phyloP scores from a whole-genome alignment of 2,797 vertebrate genomes.

The Etheostoma perlongum region DNA sequence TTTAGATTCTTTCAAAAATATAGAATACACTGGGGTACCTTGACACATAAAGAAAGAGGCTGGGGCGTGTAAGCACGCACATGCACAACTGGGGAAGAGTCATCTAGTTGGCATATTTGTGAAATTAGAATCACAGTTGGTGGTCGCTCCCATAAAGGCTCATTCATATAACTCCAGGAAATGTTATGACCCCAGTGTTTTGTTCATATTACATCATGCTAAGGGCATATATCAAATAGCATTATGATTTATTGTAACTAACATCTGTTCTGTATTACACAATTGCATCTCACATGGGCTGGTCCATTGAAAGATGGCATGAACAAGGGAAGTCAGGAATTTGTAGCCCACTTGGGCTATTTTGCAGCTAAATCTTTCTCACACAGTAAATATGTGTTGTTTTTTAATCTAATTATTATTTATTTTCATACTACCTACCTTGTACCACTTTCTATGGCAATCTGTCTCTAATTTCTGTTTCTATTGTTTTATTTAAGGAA shows the following conservation, averaged over 20 bases:
- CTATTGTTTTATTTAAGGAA: slow-evolving; percentile 54
- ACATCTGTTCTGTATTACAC: slow-evolving; percentile 54
- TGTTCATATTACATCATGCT: slow-evolving; percentile 54
- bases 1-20: slow-evolving; percentile 48
- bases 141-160: slow-evolving; percentile 55
- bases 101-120: slow-evolving; percentile 43
- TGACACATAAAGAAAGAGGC: slow-evolving; percentile 47
- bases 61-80: slow-evolving; percentile 22
- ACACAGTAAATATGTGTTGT: background rate
- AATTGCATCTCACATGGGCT: slow-evolving; percentile 40
- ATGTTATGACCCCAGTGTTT: slow-evolving; percentile 40
- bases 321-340: slow-evolving; percentile 16
- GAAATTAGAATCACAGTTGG: slow-evolving; percentile 59
- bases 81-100: slow-evolving; percentile 27
- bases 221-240: slow-evolving; percentile 26
- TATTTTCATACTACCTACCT: background rate
- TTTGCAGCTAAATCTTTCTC: slow-evolving; percentile 8
- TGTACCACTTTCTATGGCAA: background rate
- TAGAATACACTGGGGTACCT: slow-evolving; percentile 56
- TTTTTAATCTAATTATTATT: background rate
- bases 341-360: slow-evolving; percentile 15
- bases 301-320: slow-evolving; percentile 35
- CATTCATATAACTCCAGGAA: slow-evolving; percentile 40
- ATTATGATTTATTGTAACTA: slow-evolving; percentile 56
- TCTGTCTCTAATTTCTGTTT: slow-evolving; percentile 23